Percentiles rank a stretch among this genome's conserved stretches.
Conservation (phyloP, 2,113 vertebrate genomes). For the Elachura formosa region DNA sequence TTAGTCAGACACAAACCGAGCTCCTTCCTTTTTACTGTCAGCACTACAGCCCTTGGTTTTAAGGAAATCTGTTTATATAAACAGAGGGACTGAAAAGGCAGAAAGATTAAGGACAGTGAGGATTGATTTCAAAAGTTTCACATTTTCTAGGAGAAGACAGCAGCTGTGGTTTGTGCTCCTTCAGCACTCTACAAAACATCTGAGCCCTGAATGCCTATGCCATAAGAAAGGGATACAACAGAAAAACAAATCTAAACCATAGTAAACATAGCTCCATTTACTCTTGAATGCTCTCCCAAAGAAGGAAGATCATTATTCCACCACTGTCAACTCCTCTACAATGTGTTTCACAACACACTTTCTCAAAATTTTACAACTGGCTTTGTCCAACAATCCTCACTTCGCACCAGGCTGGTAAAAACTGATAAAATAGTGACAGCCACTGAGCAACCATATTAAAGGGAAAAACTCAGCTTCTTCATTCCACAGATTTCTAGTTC, state of each 20-base stretch:
- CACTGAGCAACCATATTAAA: not conserved
- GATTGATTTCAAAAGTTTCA: not conserved
- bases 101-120: not conserved
- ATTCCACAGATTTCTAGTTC: not conserved
- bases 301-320: conserved; percentile 12
- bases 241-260: conserved; percentile 12
- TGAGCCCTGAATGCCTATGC: not conserved
- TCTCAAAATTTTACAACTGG: not conserved
- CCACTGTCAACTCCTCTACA: not conserved
- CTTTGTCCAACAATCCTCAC: not conserved
- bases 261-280: conserved; percentile 12
- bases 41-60: not conserved
- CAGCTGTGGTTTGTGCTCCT: not conserved
- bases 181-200: not conserved
- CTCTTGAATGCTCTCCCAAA: not conserved
- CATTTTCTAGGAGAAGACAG: not conserved
- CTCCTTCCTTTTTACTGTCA: not conserved
- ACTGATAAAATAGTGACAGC: not conserved
- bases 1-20: not conserved
- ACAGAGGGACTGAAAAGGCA: not conserved
- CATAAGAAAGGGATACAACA: not conserved
- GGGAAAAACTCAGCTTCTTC: not conserved
- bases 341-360: not conserved
- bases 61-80: conserved; percentile 3
- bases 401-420: not conserved